Percentiles rank a stretch among this genome's conserved stretches.
These are phyloP conservation scores for Hybognathus amarus DNA, from an alignment of 2,797 vertebrate species.

Conservation along the genomic window DNA sequence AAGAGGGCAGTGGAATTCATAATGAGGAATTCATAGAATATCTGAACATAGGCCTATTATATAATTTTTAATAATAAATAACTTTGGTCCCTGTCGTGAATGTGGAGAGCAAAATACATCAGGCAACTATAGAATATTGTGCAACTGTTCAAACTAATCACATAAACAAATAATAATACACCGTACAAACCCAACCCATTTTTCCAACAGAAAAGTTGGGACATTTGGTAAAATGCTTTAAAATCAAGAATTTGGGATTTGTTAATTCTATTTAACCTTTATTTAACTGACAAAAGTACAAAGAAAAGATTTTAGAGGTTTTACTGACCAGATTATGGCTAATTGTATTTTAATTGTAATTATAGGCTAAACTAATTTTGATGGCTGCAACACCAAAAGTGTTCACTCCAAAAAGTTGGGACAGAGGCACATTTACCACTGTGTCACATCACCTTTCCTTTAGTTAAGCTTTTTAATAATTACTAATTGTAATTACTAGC, in stretches of 20 bases:
- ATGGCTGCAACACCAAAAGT: neutral
- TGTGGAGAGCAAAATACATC: neutral
- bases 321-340: neutral
- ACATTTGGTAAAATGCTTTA: neutral
- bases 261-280: neutral
- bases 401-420: neutral
- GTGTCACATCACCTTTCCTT: neutral
- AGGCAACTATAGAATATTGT: neutral
- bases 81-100: neutral
- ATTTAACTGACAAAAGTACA: neutral
- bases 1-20: neutral
- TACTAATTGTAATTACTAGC: no score
- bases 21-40: neutral
- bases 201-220: neutral
- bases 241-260: no score
- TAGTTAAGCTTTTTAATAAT: no score
- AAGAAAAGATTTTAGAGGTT: neutral
- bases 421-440: neutral
- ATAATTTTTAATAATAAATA: neutral
- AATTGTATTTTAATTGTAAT: no score
- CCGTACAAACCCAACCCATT: no score
- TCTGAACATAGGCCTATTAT: neutral
- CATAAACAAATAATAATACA: neutral
- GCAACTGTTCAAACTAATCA: neutral
- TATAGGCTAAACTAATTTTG: neutral